Evolutionary conservation across 2,797 vertebrate genomes (phyloP), one percentile per base, ranked within the genome.

Genomic region (Anomalospiza imberbis): DNA sequence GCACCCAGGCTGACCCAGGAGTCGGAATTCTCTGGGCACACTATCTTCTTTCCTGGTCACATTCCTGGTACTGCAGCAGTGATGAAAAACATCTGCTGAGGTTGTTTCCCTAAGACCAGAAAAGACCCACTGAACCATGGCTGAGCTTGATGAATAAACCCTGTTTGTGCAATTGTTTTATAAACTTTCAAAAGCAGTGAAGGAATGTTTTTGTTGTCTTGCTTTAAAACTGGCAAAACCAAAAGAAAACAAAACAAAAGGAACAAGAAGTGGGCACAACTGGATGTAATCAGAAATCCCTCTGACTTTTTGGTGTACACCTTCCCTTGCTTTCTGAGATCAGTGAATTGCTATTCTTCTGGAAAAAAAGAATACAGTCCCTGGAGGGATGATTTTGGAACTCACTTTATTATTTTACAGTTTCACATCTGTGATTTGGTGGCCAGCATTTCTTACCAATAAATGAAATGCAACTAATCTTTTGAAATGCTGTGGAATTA

Each of bases 71-170:
- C 36, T 79, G 66, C 4, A 73, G 55, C 73, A 55, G 58, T 86
- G 83, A 96, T 91, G 55, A 47, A 82, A 93, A 93, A 44, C 85
- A 94, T 81, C 85, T 96, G 95, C 20, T 60, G n/a, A 48, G 9
- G 20, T 53, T 89, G 50, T 78, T 94, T 94, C 53, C 63, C 63
- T 13, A 62, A 55, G 70, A 86, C 51, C 38, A 96, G 80, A 88
- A 79, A 57, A 76, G 62, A 51, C 24, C 20, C 66, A 36, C 50
- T 88, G 87, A 93, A 71, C 77, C 47, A 63, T 61, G 74, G 38
- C 3, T 71, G 63, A 77, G 55, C 63, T 67, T 63, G 70, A 78
- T 45, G 66, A 78, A 80, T 26, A 86, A 94, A 89, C 48, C 57
- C 18, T 15, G 31, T 80, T 91, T 83, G 22, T 70, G 66, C 85